A percentile compares a stretch with the other conserved stretches of the same genome.
These are phyloP conservation scores for Lampris incognitus DNA, from an alignment of 2,113 vertebrate genomes.

Conservation along the genomic window DNA sequence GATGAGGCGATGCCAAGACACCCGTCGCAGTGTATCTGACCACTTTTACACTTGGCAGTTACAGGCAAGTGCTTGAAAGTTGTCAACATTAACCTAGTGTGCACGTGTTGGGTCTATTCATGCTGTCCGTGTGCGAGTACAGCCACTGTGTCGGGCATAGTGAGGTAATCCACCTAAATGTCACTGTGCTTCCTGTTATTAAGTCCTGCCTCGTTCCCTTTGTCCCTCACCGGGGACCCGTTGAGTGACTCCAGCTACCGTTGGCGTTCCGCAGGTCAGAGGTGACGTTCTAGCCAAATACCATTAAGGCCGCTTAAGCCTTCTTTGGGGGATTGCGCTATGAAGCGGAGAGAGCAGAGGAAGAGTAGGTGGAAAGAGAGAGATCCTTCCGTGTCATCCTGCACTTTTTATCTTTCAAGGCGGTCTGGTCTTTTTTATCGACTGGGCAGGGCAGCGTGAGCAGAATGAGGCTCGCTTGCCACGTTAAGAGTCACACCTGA, in stretches of 20 bases:
- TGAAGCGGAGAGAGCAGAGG: background rate
- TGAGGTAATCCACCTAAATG: conserved; percentile 42
- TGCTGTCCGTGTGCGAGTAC: background rate
- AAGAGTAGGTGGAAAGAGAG: background rate
- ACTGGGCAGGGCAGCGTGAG: background rate
- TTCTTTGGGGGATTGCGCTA: background rate
- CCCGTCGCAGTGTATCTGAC: no score
- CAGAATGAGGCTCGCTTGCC: background rate
- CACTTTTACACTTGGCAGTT: no score
- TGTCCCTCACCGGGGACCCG: conserved; percentile 54
- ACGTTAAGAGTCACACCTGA: background rate
- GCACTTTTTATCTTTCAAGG: conserved; percentile 7
- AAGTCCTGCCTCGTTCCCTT: conserved; percentile 33
- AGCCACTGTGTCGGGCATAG: conserved; percentile 2
- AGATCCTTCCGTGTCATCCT: background rate
- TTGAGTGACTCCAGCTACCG: conserved; percentile 50
- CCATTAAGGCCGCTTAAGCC: conserved; percentile 34
- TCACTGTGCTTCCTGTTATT: conserved; percentile 61
- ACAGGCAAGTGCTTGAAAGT: no score
- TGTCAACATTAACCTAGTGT: background rate
- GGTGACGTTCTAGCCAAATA: conserved; percentile 58
- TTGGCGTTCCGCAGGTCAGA: conserved; percentile 58
- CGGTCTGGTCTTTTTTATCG: background rate
- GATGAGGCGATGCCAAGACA: no score
- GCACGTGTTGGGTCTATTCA: accelerated